Conservation (phyloP, 2,888 invertebrate species). For the Antheraea yamamai region DNA sequence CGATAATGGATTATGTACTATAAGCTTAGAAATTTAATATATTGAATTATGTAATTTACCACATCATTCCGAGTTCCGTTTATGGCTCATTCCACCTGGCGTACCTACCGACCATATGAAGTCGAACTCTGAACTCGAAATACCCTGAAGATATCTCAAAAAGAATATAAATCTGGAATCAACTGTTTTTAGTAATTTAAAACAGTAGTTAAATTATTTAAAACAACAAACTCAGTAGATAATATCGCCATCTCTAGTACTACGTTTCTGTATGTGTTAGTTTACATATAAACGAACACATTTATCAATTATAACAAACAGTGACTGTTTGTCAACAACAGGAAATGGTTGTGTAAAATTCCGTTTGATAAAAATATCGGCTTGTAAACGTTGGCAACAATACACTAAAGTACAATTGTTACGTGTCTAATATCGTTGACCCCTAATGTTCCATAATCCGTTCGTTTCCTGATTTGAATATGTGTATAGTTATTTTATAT, state of each 20-base stretch:
- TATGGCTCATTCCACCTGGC: background rate
- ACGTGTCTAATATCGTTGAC: slow-evolving; percentile 21
- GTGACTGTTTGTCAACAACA: slow-evolving; percentile 9
- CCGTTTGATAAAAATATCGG: slow-evolving; percentile 21
- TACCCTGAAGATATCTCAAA: background rate
- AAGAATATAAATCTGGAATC: no score
- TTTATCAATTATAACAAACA: slow-evolving; percentile 14
- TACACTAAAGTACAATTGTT: slow-evolving; percentile 15
- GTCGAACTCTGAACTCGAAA: background rate
- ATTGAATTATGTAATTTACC: background rate
- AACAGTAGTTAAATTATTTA: background rate
- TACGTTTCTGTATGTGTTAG: no score
- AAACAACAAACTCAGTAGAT: background rate
- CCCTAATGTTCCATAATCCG: slow-evolving; percentile 35
- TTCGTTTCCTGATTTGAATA: slow-evolving; percentile 32
- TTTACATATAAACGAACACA: background rate
- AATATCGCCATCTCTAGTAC: background rate
- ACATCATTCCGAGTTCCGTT: background rate
- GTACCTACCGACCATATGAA: no score
- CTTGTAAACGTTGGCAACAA: background rate
- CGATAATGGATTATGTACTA: background rate
- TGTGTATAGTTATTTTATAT: slow-evolving; percentile 44
- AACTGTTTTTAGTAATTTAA: background rate
- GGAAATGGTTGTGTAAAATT: slow-evolving; percentile 14
- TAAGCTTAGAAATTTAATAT: background rate